phyloP scores from a whole-genome alignment of 2,888 invertebrate species.

The Mechanitis messenoides region DNA sequence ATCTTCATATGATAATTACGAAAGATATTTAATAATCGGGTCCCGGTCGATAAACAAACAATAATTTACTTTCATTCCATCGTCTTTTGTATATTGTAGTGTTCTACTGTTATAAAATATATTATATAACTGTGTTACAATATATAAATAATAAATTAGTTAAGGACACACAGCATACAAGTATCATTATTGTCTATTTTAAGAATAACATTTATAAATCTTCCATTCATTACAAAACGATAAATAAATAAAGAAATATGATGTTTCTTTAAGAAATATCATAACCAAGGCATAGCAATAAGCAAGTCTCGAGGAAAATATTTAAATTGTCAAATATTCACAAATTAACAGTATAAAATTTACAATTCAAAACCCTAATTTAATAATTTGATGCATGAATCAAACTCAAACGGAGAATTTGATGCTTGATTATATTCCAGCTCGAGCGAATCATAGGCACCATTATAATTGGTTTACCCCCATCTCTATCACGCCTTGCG shows the following conservation, averaged over 20 bases:
- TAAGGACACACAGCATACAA: no score
- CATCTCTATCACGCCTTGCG: no score
- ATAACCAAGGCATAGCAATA: no score
- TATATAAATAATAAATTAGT: not conserved
- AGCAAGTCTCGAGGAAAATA: no score
- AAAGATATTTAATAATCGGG: not conserved
- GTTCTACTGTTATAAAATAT: not conserved
- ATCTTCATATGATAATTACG: not conserved
- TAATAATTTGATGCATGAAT: constrained; percentile 3
- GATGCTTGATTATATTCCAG: not conserved
- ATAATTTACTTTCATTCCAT: constrained; percentile 10
- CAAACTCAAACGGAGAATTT: not conserved
- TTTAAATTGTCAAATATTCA: not conserved
- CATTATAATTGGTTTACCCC: not conserved
- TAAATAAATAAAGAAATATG: no score
- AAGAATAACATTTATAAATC: no score
- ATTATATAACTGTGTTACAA: constrained; percentile 11
- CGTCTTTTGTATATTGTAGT: constrained; percentile 18
- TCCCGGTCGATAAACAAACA: not conserved
- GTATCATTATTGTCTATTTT: no score
- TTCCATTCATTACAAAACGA: no score
- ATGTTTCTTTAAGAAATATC: no score
- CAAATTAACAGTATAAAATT: not conserved
- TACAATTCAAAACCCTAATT: not conserved
- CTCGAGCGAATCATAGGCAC: not conserved